Evolutionary conservation across 2,888 invertebrate species (phyloP).

Genomic region (Sphaerophoria rueppellii): DNA sequence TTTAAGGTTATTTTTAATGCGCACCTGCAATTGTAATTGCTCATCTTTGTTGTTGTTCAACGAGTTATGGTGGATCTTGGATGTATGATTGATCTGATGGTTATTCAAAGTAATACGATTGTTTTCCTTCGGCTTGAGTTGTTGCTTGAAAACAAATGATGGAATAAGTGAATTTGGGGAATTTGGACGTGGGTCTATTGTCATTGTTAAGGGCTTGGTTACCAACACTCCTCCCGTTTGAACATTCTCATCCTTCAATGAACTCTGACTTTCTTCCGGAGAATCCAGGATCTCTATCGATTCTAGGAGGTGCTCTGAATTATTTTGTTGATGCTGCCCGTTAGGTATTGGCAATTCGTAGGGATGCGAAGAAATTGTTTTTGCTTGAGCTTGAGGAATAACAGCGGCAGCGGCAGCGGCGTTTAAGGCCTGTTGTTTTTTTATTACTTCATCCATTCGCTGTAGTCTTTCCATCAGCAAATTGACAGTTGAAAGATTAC

Average conservation of each 20-base stretch:
- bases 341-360: constrained; percentile 32
- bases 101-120: constrained; percentile 53
- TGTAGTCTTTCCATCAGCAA: constrained; percentile 73
- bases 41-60: constrained; percentile 63
- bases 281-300: constrained; percentile 81
- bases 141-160: neutral
- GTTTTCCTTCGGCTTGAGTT: constrained; percentile 47
- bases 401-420: neutral
- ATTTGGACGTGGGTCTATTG: neutral
- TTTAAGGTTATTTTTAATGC: constrained; percentile 52
- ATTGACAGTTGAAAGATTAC: constrained; percentile 61
- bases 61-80: constrained; percentile 45
- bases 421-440: constrained; percentile 59
- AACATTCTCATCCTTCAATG: constrained; percentile 40
- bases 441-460: constrained; percentile 73
- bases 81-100: constrained; percentile 26
- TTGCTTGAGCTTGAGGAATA: neutral
- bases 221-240: neutral
- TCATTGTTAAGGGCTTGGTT: constrained; percentile 10
- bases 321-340: constrained; percentile 40
- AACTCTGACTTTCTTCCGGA: constrained; percentile 79
- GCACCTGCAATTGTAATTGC: constrained; percentile 45
- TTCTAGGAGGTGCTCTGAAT: constrained; percentile 75
- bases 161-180: too few species aligned
- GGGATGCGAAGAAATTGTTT: neutral